Conservation (phyloP, 2,113 vertebrate genomes). For the Percina caprodes region DNA sequence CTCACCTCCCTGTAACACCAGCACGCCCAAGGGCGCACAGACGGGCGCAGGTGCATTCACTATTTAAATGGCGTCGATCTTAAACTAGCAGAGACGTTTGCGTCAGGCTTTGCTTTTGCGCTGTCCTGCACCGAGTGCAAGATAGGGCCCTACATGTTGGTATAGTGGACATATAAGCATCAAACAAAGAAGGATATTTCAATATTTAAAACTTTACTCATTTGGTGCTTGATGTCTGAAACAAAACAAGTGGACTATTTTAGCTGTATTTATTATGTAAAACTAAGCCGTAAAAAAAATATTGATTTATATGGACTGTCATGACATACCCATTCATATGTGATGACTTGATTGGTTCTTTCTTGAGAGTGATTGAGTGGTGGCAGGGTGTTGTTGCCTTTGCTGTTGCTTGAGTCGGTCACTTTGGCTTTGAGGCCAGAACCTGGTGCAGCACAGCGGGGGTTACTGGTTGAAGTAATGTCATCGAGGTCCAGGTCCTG, state of each 20-base stretch:
- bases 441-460: constrained; percentile 86
- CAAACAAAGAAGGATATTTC: background rate
- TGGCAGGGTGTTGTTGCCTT: constrained; percentile 85
- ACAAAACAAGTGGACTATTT: background rate
- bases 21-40: too few species aligned
- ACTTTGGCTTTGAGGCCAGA: constrained; percentile 90
- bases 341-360: constrained; percentile 95
- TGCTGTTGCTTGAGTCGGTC: constrained; percentile 90
- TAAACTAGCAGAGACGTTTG: too few species aligned
- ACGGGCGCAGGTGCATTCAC: too few species aligned
- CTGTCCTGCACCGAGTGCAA: too few species aligned
- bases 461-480: constrained; percentile 87
- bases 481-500: constrained; percentile 98
- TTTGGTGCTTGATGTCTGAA: background rate
- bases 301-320: background rate
- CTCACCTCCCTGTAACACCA: too few species aligned
- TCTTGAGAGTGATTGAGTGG: constrained; percentile 92
- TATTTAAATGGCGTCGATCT: too few species aligned
- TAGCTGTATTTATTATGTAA: background rate
- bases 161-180: background rate
- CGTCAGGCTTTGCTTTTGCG: too few species aligned
- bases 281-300: background rate
- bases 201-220: background rate
- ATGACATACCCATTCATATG: constrained; percentile 95
- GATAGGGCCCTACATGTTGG: background rate